These are phyloP conservation scores for Hydractinia symbiolongicarpus DNA, from an alignment of 30 jellyfish, hydroid and myxozoan species.

Conservation along the genomic window DNA sequence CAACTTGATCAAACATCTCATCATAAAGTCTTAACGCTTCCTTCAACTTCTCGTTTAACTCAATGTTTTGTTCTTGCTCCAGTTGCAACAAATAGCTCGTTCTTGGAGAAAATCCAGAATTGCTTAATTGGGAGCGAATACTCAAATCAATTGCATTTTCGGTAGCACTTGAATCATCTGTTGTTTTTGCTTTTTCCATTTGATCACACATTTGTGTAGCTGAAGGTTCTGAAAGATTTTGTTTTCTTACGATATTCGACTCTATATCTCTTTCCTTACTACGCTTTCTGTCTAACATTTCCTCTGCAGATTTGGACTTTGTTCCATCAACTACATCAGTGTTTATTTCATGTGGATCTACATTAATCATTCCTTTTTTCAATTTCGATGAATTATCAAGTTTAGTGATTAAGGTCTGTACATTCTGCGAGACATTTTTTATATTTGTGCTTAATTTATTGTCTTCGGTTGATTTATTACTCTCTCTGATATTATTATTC, in stretches of 20 bases:
- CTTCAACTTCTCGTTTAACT: not conserved
- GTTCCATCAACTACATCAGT: too few relatives aligned
- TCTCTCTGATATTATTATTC: not conserved
- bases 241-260: too few relatives aligned
- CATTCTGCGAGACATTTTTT: not conserved
- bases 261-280: too few relatives aligned
- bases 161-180: too few relatives aligned
- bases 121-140: too few relatives aligned
- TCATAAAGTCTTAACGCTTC: not conserved
- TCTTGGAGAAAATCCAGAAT: not conserved
- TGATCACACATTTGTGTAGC: too few relatives aligned
- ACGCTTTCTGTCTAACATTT: too few relatives aligned
- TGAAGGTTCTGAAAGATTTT: too few relatives aligned
- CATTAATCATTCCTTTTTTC: not conserved
- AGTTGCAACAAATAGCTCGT: not conserved
- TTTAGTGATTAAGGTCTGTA: not conserved
- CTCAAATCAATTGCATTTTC: too few relatives aligned
- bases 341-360: too few relatives aligned
- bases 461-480: not conserved
- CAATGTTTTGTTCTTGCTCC: conserved; percentile 9
- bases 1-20: not conserved
- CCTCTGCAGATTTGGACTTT: too few relatives aligned
- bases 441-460: not conserved
- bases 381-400: not conserved
- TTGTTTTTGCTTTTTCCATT: too few relatives aligned